Evolutionary conservation across 2,113 vertebrate species (phyloP).

Genomic region (Myanophis thanlyinensis): DNA sequence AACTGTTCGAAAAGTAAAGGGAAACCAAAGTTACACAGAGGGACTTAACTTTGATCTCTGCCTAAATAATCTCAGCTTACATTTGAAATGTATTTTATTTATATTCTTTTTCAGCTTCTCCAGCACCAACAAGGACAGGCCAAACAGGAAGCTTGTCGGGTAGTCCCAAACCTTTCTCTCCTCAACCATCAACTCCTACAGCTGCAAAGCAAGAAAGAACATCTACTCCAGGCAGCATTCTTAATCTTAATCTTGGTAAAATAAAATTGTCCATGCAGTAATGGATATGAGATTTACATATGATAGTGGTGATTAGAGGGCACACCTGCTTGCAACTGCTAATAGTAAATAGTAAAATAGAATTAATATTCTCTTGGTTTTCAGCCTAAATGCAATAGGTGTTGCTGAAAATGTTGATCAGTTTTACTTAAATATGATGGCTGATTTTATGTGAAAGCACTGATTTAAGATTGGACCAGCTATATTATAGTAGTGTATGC

Average conservation of each 20-base stretch:
- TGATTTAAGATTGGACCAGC: background rate
- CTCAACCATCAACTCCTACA: constrained; percentile 78
- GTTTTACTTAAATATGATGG: background rate
- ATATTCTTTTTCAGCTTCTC: constrained; percentile 81
- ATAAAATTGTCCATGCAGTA: constrained; percentile 26
- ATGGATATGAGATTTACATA: background rate
- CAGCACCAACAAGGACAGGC: constrained; percentile 84
- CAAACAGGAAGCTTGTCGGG: constrained; percentile 82
- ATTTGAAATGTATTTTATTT: constrained; percentile 44
- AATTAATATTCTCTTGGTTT: background rate
- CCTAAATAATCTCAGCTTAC: background rate
- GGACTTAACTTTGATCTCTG: background rate
- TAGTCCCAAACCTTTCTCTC: constrained; percentile 90
- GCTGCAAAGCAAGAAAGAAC: constrained; percentile 84
- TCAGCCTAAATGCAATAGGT: constrained; percentile 11
- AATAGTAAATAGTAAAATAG: background rate
- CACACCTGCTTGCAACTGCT: background rate
- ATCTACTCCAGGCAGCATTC: constrained; percentile 87
- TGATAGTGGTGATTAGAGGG: background rate
- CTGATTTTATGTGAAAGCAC: background rate
- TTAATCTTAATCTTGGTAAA: constrained; percentile 97
- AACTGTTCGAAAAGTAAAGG: background rate
- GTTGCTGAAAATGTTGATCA: background rate
- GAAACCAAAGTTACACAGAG: background rate
- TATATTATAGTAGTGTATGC: background rate